Percentiles rank a stretch among this genome's conserved stretches.
phyloP scores from a whole-genome alignment of 1,140 invertebrate species.

The Drosophila azteca region DNA sequence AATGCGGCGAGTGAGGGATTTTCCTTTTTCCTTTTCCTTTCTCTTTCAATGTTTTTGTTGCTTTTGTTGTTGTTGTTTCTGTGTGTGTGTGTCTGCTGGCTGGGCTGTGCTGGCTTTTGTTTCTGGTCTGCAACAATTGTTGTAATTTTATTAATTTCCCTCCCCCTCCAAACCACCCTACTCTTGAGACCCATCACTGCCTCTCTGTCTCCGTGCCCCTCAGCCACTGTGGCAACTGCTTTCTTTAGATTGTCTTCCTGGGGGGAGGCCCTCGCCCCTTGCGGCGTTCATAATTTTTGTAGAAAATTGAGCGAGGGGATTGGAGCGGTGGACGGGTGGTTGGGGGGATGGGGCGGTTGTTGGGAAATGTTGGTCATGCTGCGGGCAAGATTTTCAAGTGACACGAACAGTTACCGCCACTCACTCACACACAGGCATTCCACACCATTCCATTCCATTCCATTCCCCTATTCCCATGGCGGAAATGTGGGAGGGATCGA shows the following conservation, averaged over 20 bases:
- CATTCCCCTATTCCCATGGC: neutral
- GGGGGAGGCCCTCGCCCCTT: neutral
- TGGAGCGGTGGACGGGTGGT: too few species aligned
- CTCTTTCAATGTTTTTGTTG: too few species aligned
- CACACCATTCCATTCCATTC: too few species aligned
- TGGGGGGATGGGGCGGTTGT: neutral
- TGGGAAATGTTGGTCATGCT: slow-evolving; percentile 65
- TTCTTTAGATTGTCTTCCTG: slow-evolving; percentile 49
- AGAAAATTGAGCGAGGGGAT: slow-evolving; percentile 18
- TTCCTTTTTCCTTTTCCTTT: slow-evolving; percentile 16
- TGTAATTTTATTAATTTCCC: slow-evolving; percentile 61
- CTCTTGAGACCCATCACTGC: too few species aligned
- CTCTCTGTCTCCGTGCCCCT: slow-evolving; percentile 1
- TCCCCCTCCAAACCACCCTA: too few species aligned
- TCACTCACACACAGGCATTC: slow-evolving; percentile 19
- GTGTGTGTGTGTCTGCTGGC: slow-evolving; percentile 1
- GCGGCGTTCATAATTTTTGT: slow-evolving; percentile 34
- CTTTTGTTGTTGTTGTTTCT: slow-evolving; percentile 1
- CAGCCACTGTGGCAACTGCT: slow-evolving; percentile 6
- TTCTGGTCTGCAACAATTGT: slow-evolving; percentile 42
- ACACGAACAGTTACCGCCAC: slow-evolving; percentile 46
- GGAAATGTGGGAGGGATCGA: slow-evolving; percentile 6
- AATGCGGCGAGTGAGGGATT: slow-evolving; percentile 24
- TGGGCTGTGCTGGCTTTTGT: slow-evolving; percentile 38
- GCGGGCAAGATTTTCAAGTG: slow-evolving; percentile 65